Base-by-base conservation (phyloP, 2,888 invertebrate species). In the Aporophyla nigra region DNA sequence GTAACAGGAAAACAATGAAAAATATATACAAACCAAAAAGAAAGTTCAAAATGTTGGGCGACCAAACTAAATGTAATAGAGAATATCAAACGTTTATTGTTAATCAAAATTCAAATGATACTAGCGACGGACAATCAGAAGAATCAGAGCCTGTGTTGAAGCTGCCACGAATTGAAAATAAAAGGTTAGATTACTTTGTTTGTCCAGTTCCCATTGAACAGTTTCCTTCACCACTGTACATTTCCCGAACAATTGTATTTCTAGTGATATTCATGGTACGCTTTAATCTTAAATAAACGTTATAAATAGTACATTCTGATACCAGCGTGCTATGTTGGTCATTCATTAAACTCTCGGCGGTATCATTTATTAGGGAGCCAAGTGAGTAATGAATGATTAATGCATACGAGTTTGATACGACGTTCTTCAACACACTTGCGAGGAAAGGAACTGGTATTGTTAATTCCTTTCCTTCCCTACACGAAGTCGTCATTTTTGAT, bases 111-210 rank as follows among this genome's bases (percentile, higher is more conserved):
- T 85, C 82, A 69, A 92, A 91, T 68, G 94, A 93, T 54, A 91
- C 91, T 79, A 95, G 94, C 80, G 95, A 96, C 85, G 83, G 59
- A 68, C 93, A 92, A 72, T 95, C 95, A 1, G 89, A 93, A 76
- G 89, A 92, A 24, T 93, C 92, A 19, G 96, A 95, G 12, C 96
- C 96, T 14, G 96, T 95, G n/a, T 84, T 96, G 58, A 96, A 96
- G 88, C 88, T 96, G 73, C 96, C 96, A 67, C 93, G 95, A 83
- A 96, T 96, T 76, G 96, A 96, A 86, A 91, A 88, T 59, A 95
- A 93, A 91, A 95, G 96, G 96, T 96, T 93, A 91, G 91, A 90
- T 87, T 88, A 89, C 84, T 87, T 88, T 87, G 82, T 78, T 86
- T 75, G 19, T 21, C 83, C 75, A 54, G 71, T 80, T 76, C 69